Conservation (phyloP, 2,888 invertebrate genomes). For the Agriopis aurantiaria region DNA sequence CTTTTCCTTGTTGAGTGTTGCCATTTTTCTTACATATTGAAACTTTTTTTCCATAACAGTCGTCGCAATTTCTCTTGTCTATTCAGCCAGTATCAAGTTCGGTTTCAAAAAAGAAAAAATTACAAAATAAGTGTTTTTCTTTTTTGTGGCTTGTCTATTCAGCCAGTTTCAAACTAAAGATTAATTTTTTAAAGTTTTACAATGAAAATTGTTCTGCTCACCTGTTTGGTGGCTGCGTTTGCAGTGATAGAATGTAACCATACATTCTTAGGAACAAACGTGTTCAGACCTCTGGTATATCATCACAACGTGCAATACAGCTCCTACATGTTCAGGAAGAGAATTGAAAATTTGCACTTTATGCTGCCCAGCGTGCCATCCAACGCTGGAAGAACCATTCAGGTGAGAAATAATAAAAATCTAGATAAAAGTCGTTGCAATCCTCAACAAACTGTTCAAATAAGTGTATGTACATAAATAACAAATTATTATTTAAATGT, state of each 20-base stretch:
- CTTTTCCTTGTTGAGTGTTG: neutral
- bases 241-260: constrained; percentile 63
- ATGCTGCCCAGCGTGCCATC: constrained; percentile 51
- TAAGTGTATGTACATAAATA: neutral
- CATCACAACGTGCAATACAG: constrained; percentile 54
- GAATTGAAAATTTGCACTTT: constrained; percentile 65
- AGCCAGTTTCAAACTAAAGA: neutral
- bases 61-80: neutral
- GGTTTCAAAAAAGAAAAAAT: neutral
- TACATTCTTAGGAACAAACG: constrained; percentile 68
- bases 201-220: constrained; percentile 54
- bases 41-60: neutral
- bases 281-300: constrained; percentile 57
- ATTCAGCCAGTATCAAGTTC: neutral
- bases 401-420: constrained; percentile 54
- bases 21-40: neutral
- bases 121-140: neutral
- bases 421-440: neutral
- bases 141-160: neutral
- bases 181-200: neutral
- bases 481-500: neutral
- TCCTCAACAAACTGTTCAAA: neutral
- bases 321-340: constrained; percentile 59
- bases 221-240: constrained; percentile 51
- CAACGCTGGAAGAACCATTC: constrained; percentile 53